Evolutionary conservation across 2,888 invertebrate genomes (phyloP), one percentile per base, ranked within the genome.

Genomic region (Archips crataeganus): DNA sequence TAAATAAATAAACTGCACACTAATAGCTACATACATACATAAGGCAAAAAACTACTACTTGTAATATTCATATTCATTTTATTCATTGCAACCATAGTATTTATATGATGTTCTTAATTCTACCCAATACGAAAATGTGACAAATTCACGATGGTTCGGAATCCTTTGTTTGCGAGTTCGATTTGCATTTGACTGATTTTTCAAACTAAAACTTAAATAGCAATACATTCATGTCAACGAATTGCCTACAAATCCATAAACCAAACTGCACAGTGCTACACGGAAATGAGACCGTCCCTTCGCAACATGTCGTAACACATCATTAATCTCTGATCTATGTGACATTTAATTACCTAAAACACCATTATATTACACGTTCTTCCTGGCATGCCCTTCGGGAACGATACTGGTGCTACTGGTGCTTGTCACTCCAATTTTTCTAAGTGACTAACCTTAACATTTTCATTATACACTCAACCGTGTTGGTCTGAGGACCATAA

Each of bases 271-370:
- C 32, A 11, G 57, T 15, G 11, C 32, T 15, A 57, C 23, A 57
- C 72, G 67, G 72, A 72, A 72, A 63, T 63, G 47, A 63, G 57
- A 39, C 32, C 62, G 62, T 36, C 72, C 72, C 72, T 68, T 79
- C 80, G 76, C 84, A 82, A 82, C 86, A 86, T 80, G 80, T 88
- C 91, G 93, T 90, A 91, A 93, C 93, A 93, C 91, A 90, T 93
- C 93, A 94, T 94, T 94, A 94, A 94, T 94, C 92, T 91, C 90
- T 91, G 93, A 94, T 94, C 89, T 92, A 94, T 94, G 93, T 91
- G 93, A 94, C 93, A 93, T 94, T 94, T 93, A 94, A 94, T 94
- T 94, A 94, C 94, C 93, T 92, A 93, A 92, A 93, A 93, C 92
- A 93, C 92, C 92, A 93, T 74, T 94, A 94, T 93, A 94, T 93